These are phyloP conservation scores for Hydractinia echinata DNA, from an alignment of 30 jellyfish, hydroid and myxozoan species.

Conservation along the genomic window DNA sequence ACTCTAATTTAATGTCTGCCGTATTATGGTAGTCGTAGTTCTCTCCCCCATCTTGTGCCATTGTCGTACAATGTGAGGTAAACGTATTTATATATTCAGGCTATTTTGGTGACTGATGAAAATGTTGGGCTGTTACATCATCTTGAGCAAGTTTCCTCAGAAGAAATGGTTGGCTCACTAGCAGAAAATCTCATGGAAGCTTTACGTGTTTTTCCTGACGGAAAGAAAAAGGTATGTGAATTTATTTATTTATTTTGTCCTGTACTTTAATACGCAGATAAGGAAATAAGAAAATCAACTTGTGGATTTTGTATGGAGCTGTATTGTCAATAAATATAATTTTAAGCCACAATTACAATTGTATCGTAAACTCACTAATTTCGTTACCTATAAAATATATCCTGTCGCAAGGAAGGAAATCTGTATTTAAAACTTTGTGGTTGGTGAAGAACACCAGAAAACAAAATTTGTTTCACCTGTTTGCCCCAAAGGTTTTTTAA, in stretches of 20 bases:
- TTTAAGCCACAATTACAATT: no score
- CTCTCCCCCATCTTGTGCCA: no score
- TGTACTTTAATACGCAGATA: neutral
- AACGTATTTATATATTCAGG: neutral
- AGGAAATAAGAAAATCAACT: neutral
- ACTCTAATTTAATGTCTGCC: neutral
- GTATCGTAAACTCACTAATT: no score
- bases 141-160: conserved; percentile 92
- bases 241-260: neutral
- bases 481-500: no score
- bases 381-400: no score
- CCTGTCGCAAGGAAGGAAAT: no score
- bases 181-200: conserved; percentile 96
- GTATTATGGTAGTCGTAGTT: no score
- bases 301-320: neutral
- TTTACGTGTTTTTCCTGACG: conserved; percentile 65
- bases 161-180: conserved; percentile 87
- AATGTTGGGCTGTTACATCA: conserved; percentile 74
- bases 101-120: conserved; percentile 56
- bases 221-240: conserved; percentile 61
- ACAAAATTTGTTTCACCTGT: no score
- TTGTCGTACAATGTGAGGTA: no score
- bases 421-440: no score
- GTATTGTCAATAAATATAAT: no score
- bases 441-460: no score